These are phyloP conservation scores for Hyles vespertilio DNA, from an alignment of 1,140 invertebrate species.

Conservation along the genomic window DNA sequence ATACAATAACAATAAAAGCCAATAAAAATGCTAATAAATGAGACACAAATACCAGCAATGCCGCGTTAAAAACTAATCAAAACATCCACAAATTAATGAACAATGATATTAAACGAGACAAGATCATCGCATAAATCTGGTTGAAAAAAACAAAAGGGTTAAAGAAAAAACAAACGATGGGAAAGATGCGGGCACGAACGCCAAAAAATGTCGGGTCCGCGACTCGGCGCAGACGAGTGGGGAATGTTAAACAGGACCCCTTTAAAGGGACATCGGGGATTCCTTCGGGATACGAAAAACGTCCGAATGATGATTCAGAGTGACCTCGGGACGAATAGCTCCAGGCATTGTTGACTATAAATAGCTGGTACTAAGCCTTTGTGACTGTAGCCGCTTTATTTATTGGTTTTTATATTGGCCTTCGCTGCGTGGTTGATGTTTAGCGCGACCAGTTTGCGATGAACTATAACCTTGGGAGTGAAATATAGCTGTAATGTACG, in stretches of 20 bases:
- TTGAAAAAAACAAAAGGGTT: constrained; percentile 34
- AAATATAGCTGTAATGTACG: too few relatives aligned
- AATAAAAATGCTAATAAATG: too few relatives aligned
- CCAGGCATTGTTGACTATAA: constrained; percentile 2
- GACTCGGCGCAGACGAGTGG: constrained; percentile 39
- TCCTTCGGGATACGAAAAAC: constrained; percentile 29
- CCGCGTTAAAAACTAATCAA: too few relatives aligned
- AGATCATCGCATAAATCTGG: constrained; percentile 33
- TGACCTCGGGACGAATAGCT: constrained; percentile 1
- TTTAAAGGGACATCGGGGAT: constrained; percentile 42
- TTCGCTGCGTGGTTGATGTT: too few relatives aligned
- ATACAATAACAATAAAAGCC: too few relatives aligned
- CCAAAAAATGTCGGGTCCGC: constrained; percentile 56
- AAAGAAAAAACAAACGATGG: constrained; percentile 39
- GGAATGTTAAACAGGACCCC: constrained; percentile 62
- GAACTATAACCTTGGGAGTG: too few relatives aligned
- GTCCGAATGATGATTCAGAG: constrained; percentile 19
- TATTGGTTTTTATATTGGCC: too few relatives aligned
- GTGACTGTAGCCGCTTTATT: background rate
- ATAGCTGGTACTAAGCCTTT: constrained; percentile 15
- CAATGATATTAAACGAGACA: constrained; percentile 10
- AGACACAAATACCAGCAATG: too few relatives aligned
- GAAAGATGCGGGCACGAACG: constrained; percentile 44
- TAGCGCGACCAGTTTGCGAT: too few relatives aligned
- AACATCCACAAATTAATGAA: background rate